phyloP scores from a whole-genome alignment of 2,888 invertebrate genomes.

The Dryadula phaetusa region DNA sequence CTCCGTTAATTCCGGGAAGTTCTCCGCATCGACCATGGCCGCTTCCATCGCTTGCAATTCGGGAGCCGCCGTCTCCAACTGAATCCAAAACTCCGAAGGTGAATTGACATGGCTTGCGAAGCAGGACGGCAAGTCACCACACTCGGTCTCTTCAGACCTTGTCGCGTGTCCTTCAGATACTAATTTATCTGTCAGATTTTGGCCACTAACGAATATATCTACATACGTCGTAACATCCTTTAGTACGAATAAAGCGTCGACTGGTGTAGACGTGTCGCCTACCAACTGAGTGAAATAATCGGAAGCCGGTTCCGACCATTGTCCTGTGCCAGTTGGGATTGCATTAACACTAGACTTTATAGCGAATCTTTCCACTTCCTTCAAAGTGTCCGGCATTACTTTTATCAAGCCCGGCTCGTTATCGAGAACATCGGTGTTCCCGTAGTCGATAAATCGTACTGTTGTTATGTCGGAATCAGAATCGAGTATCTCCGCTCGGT shows the following conservation, averaged over 20 bases:
- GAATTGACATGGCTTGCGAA: conserved; percentile 90
- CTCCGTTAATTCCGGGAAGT: conserved; percentile 76
- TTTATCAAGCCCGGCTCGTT: conserved; percentile 86
- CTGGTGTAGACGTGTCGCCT: conserved; percentile 77
- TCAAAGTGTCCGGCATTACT: conserved; percentile 84
- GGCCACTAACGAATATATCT: conserved; percentile 85
- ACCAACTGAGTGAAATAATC: conserved; percentile 81
- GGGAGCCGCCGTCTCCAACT: conserved; percentile 85
- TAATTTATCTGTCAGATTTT: conserved; percentile 85
- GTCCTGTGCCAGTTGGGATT: conserved; percentile 85
- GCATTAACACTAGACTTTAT: conserved; percentile 88
- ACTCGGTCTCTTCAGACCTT: conserved; percentile 78
- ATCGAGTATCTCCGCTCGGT: conserved; percentile 94
- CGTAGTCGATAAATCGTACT: conserved; percentile 91
- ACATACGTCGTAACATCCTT: conserved; percentile 86
- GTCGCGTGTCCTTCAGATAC: conserved; percentile 85
- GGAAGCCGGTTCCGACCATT: conserved; percentile 87
- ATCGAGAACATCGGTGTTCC: conserved; percentile 90
- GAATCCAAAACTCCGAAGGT: conserved; percentile 91
- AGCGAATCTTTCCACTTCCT: conserved; percentile 82
- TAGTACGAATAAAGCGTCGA: conserved; percentile 82
- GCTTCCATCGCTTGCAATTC: conserved; percentile 85
- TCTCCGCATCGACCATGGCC: conserved; percentile 82
- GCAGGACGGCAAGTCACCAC: conserved; percentile 84
- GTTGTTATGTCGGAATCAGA: conserved; percentile 90